These are phyloP conservation scores for Selenia dentaria DNA, from an alignment of 2,888 invertebrate genomes.

Conservation along the genomic window DNA sequence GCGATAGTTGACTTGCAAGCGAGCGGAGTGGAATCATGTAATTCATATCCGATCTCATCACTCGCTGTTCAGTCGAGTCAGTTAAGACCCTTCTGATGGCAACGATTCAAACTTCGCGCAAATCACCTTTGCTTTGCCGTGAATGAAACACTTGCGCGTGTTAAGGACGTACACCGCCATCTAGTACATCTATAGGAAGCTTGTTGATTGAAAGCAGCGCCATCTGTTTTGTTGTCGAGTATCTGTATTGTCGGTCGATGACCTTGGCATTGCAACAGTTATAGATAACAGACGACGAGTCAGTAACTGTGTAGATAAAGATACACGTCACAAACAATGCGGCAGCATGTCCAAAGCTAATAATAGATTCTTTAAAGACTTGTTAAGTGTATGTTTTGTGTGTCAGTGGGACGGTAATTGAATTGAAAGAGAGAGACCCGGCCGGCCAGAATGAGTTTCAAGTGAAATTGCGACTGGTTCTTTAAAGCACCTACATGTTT, in stretches of 20 bases:
- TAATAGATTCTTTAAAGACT: slow-evolving; percentile 8
- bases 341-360: slow-evolving; percentile 13
- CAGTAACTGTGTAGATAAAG: too few relatives aligned
- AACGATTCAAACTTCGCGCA: slow-evolving; percentile 8
- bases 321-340: neutral
- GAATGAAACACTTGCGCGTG: slow-evolving; percentile 41
- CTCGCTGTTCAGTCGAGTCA: slow-evolving; percentile 83
- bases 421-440: slow-evolving; percentile 16
- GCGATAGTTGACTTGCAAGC: slow-evolving; percentile 69
- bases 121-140: slow-evolving; percentile 3
- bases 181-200: slow-evolving; percentile 26
- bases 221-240: neutral
- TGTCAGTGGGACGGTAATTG: slow-evolving; percentile 38
- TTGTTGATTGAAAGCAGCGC: neutral
- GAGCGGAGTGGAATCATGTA: slow-evolving; percentile 67
- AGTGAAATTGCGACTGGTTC: slow-evolving; percentile 39
- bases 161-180: slow-evolving; percentile 42
- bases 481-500: too few relatives aligned
- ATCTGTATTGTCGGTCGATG: slow-evolving; percentile 35
- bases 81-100: slow-evolving; percentile 76
- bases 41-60: slow-evolving; percentile 74
- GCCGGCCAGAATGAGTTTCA: slow-evolving; percentile 33
- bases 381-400: slow-evolving; percentile 20
- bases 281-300: slow-evolving; percentile 24
- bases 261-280: slow-evolving; percentile 54